Conservation (phyloP, 1,140 invertebrate species). For the Ceratina japonica region DNA sequence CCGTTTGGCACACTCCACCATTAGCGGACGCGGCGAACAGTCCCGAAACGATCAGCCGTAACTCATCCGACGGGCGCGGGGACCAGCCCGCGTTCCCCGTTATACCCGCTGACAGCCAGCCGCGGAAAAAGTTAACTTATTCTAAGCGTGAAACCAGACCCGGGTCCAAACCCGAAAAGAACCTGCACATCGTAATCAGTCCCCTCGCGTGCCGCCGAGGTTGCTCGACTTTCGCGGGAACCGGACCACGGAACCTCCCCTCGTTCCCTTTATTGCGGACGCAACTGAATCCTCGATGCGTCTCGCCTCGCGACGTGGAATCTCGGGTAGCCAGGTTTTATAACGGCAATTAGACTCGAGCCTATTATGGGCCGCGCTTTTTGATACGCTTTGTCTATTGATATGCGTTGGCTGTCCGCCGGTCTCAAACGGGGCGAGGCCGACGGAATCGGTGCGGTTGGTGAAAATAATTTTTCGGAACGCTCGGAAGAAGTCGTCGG, state of each 20-base stretch:
- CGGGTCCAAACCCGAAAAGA: constrained; percentile 42
- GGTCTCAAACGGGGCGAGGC: not conserved
- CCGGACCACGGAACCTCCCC: not conserved
- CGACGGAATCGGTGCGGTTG: no score
- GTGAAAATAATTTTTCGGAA: not conserved
- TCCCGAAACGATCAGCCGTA: constrained; percentile 56
- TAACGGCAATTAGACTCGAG: constrained; percentile 17
- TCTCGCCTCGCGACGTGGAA: not conserved
- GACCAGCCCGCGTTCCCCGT: constrained; percentile 37
- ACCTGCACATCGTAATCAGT: constrained; percentile 54
- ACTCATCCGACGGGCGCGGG: constrained; percentile 52
- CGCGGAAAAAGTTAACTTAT: constrained; percentile 62
- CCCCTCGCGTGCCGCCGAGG: constrained; percentile 21
- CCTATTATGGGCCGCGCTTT: constrained; percentile 7
- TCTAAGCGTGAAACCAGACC: constrained; percentile 58
- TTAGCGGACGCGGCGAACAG: constrained; percentile 28
- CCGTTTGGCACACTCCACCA: constrained; percentile 53
- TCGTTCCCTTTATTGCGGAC: constrained; percentile 7
- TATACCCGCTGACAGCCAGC: constrained; percentile 50
- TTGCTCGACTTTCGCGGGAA: constrained; percentile 40
- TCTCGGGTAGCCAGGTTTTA: constrained; percentile 5
- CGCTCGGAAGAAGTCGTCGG: no score
- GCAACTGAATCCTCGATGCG: constrained; percentile 2
- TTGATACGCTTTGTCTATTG: not conserved
- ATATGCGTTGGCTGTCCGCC: not conserved